Conservation (phyloP, 2,797 vertebrate genomes). For the Rhincodon typus region DNA sequence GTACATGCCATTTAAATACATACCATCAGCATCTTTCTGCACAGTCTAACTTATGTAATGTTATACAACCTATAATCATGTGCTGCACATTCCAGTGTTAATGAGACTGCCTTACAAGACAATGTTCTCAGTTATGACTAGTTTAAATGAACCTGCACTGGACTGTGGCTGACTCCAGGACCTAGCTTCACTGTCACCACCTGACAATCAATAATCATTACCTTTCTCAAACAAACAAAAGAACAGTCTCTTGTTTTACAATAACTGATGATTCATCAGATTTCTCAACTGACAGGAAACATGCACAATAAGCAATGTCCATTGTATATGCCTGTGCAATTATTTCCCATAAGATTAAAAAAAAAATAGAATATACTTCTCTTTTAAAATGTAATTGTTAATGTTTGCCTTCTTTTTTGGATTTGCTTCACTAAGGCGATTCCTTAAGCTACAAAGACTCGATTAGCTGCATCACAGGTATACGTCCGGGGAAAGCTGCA, state of each 20-base stretch:
- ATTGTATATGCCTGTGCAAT: background rate
- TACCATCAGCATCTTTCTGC: background rate
- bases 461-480: background rate
- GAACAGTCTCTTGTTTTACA: background rate
- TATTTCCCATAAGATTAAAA: background rate
- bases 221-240: background rate
- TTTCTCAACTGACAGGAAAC: background rate
- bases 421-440: no score
- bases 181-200: background rate
- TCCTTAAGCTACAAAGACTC: background rate
- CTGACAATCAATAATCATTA: background rate
- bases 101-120: background rate
- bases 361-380: background rate
- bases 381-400: background rate
- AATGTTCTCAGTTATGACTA: background rate
- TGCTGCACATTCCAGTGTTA: slow-evolving; percentile 1
- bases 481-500: background rate
- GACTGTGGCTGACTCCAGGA: background rate
- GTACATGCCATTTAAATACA: background rate
- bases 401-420: background rate
- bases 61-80: background rate
- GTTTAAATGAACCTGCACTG: background rate
- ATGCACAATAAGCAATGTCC: no score
- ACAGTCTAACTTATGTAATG: background rate
- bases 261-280: background rate